Evolutionary conservation across 1,140 invertebrate species (phyloP).

Genomic region (Magallana angulata): DNA sequence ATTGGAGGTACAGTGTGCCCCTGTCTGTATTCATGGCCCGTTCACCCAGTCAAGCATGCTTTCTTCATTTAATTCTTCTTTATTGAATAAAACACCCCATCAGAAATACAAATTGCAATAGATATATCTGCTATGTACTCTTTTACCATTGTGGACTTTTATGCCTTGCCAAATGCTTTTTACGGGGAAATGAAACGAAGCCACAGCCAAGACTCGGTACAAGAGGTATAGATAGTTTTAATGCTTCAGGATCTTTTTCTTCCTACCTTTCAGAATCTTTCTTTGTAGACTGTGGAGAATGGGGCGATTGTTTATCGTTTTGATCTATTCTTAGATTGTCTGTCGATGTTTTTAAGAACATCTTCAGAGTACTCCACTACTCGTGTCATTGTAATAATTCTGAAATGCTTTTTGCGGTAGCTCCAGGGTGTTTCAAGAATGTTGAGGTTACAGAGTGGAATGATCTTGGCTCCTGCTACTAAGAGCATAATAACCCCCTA

Average conservation of each 20-base stretch:
- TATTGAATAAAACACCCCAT: slow-evolving; percentile 7
- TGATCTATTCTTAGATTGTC: slow-evolving; percentile 6
- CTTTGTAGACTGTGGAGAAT: not conserved
- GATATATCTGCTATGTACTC: slow-evolving; percentile 17
- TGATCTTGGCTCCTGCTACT: too few relatives aligned
- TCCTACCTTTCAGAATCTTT: not conserved
- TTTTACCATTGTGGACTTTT: not conserved
- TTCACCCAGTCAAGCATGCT: slow-evolving; percentile 32
- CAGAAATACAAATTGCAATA: not conserved
- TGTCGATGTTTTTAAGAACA: not conserved
- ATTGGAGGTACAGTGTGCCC: not conserved
- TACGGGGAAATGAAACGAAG: slow-evolving; percentile 21
- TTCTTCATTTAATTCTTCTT: slow-evolving; percentile 33
- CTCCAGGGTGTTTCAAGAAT: not conserved
- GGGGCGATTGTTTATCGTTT: not conserved
- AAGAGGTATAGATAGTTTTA: slow-evolving; percentile 25
- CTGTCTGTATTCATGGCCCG: slow-evolving; percentile 3
- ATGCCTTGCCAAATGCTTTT: slow-evolving; percentile 8
- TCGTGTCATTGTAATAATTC: not conserved
- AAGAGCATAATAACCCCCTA: too few relatives aligned
- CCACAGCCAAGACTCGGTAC: slow-evolving; percentile 15
- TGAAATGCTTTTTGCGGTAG: slow-evolving; percentile 7
- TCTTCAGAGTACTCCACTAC: not conserved
- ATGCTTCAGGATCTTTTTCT: slow-evolving; percentile 15
- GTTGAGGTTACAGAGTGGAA: too few relatives aligned